Evolutionary conservation across 2,888 invertebrate species (phyloP), one percentile per base, ranked within the genome.

Genomic region (Troides helena): DNA sequence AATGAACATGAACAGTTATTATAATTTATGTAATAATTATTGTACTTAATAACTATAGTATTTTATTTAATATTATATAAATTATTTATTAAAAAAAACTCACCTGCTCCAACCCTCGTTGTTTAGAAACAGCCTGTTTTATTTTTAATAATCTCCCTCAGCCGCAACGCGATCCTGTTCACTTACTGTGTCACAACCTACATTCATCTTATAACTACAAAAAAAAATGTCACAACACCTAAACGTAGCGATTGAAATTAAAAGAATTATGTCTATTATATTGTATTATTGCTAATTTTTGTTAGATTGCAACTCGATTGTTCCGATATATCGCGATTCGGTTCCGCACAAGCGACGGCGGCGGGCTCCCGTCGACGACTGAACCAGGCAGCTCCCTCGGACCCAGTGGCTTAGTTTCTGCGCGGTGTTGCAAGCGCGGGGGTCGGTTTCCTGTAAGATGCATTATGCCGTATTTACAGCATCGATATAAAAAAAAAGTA

Each of bases 141-240:
- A 71, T 71, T 71, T 71, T 71, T 67, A 71, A 71, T 71, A 67
- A 64, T 67, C 67, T 65, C 61, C 64, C 70, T 65, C 56, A 61
- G 18, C 53, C 57, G 12, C 62, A 39, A 30, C 53, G 58, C 62
- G 46, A 58, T 66, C 66, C 62, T 65, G 46, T 30, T 58, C 63
- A 66, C 53, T 53, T 46, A 25, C n/a, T 64, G 62, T 67, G 25
- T 70, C 63, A 63, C 63, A 67, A 63, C 67, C 67, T 70, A 67
- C 53, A 64, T 67, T 67, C 67, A 67, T 67, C 23, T 70, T 67
- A 70, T 67, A 39, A 23, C 39, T 53, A 53, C 50, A 53, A 60
- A 25, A 68, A 63, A 17, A 53, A 68, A 68, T 30, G 10, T 12
- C 68, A 68, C 64, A 53, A 68, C 68, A 68, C 64, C n/a, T 23